phyloP scores from a whole-genome alignment of 2,113 vertebrate species.

The Typhlomys cinereus region DNA sequence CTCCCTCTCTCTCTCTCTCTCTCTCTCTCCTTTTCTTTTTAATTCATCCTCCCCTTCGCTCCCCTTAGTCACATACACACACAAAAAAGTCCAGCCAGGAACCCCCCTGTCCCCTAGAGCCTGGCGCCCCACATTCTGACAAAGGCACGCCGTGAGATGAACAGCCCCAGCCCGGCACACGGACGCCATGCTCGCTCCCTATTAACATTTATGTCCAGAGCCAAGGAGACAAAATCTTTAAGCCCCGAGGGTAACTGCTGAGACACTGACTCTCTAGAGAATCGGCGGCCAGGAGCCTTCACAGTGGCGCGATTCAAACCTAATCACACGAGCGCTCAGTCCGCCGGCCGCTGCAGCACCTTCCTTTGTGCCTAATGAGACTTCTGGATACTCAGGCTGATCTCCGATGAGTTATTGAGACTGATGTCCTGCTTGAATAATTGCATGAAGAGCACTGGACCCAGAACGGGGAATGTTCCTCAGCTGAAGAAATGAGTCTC shows the following conservation, averaged over 20 bases:
- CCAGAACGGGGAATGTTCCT: background rate
- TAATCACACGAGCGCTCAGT: background rate
- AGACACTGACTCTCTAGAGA: background rate
- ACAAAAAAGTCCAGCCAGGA: background rate
- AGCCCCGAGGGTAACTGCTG: background rate
- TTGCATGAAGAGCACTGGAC: background rate
- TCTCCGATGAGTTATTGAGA: background rate
- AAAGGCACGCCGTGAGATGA: background rate
- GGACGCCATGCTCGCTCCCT: background rate
- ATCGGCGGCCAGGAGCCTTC: background rate
- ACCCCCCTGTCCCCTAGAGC: rapidly evolving
- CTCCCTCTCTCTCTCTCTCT: too few relatives aligned
- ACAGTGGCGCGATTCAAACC: rapidly evolving
- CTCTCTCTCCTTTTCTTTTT: too few relatives aligned
- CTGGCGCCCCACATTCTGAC: rapidly evolving
- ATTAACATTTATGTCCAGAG: background rate
- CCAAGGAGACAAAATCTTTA: background rate
- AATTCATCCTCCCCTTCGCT: too few relatives aligned
- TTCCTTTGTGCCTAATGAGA: background rate
- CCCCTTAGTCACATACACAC: too few relatives aligned
- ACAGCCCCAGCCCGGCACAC: background rate
- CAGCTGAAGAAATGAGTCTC: background rate
- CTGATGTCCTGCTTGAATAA: background rate
- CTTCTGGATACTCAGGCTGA: background rate
- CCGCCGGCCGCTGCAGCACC: rapidly evolving